Conservation (phyloP, 2,888 invertebrate genomes). For the Latrodectus hesperus region DNA sequence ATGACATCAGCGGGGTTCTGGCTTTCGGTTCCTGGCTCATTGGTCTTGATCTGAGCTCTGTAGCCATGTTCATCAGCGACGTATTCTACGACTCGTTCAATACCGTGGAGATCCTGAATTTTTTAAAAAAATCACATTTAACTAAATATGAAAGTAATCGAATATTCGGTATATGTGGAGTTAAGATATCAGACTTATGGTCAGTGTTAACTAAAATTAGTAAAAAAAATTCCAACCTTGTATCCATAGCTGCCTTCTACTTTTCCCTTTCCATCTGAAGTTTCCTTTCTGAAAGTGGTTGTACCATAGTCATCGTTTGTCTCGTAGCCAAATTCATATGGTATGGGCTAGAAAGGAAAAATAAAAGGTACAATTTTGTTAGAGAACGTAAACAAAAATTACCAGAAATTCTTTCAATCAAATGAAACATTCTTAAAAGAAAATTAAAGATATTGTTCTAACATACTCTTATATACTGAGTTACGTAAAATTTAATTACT, state of each 20-base stretch:
- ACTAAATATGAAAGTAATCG: neutral
- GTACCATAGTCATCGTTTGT: slow-evolving; percentile 68
- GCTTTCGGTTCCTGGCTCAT: slow-evolving; percentile 67
- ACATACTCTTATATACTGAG: too few relatives aligned
- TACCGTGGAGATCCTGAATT: slow-evolving; percentile 59
- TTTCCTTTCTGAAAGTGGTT: slow-evolving; percentile 62
- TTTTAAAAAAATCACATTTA: neutral
- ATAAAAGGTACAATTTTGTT: neutral
- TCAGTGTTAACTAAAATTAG: neutral
- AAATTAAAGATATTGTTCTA: too few relatives aligned
- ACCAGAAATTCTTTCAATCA: too few relatives aligned
- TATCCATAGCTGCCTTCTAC: slow-evolving; percentile 69
- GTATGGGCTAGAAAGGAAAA: slow-evolving; percentile 45
- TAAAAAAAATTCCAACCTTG: slow-evolving; percentile 13
- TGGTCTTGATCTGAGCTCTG: slow-evolving; percentile 68
- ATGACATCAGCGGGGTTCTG: slow-evolving; percentile 63
- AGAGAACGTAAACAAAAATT: too few relatives aligned
- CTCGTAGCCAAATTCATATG: slow-evolving; percentile 68
- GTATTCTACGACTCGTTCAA: slow-evolving; percentile 69
- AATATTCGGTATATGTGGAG: neutral
- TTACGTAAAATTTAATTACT: too few relatives aligned
- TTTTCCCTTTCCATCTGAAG: slow-evolving; percentile 58
- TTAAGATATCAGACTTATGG: neutral
- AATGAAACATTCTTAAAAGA: too few relatives aligned
- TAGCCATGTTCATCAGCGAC: slow-evolving; percentile 70